phyloP scores from a whole-genome alignment of 2,888 invertebrate genomes.

The Galeruca laticollis region DNA sequence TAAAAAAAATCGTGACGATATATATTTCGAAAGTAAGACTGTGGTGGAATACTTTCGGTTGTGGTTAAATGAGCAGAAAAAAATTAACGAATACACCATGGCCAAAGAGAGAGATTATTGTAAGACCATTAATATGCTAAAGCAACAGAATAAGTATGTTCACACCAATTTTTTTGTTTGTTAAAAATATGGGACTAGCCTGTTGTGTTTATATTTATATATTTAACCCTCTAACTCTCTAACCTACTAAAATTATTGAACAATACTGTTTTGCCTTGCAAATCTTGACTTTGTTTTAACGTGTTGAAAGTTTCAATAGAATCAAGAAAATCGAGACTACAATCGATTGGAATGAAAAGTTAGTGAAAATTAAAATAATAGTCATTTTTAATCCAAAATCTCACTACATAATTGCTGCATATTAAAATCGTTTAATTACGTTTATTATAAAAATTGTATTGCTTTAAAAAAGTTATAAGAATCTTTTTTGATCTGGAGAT shows the following conservation, averaged over 20 bases:
- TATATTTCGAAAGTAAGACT: conserved; percentile 62
- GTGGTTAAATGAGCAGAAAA: conserved; percentile 64
- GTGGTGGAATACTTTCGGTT: conserved; percentile 61
- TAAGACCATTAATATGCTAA: conserved; percentile 55
- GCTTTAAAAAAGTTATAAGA: no score
- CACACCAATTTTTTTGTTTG: background rate
- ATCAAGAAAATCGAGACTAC: no score
- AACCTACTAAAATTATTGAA: no score
- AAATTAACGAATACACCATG: conserved; percentile 58
- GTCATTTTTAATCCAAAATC: no score
- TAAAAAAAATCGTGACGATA: conserved; percentile 58
- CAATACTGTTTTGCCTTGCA: background rate
- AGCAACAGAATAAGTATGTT: conserved; percentile 56
- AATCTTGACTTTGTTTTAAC: no score
- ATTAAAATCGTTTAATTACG: no score
- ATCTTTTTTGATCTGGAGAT: no score
- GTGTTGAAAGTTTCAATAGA: no score
- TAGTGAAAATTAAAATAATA: no score
- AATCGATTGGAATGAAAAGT: no score
- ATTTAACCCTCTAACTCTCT: background rate
- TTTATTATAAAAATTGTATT: no score
- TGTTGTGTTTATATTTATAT: background rate
- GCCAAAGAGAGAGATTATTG: conserved; percentile 54
- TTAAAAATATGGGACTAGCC: background rate
- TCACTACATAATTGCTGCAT: no score